phyloP scores from a whole-genome alignment of 2,797 vertebrate genomes.

The Enteromius afrohamiltoni region DNA sequence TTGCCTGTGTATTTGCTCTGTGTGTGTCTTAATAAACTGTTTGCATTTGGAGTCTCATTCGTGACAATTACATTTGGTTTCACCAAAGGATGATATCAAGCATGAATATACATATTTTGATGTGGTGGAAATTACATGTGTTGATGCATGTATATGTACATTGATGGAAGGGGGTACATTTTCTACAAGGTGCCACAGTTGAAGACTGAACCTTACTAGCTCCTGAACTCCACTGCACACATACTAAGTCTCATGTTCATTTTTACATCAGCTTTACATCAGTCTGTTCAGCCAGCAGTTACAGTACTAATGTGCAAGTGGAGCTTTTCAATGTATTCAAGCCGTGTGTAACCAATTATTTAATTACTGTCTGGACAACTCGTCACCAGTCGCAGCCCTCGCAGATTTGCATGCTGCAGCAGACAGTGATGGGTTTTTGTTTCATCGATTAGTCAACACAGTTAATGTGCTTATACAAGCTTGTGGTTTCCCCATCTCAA shows the following conservation, averaged over 20 bases:
- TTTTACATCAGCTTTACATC: conserved; percentile 5
- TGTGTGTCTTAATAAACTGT: too few species aligned
- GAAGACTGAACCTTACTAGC: not conserved
- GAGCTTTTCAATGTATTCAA: conserved; percentile 20
- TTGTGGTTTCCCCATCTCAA: not conserved
- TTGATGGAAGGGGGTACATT: not conserved
- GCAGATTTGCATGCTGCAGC: conserved; percentile 40
- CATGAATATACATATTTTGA: not conserved
- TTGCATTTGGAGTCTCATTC: too few species aligned
- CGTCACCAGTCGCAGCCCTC: conserved; percentile 50
- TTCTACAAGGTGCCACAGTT: not conserved
- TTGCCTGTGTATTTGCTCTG: too few species aligned
- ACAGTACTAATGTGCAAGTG: conserved; percentile 60
- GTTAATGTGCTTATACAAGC: conserved; percentile 69
- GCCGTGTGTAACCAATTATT: conserved; percentile 73
- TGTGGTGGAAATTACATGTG: not conserved
- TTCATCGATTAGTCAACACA: conserved; percentile 81
- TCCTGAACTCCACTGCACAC: not conserved
- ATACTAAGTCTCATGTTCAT: not conserved
- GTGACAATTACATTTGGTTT: too few species aligned
- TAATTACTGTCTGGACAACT: conserved; percentile 72
- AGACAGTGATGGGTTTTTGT: conserved; percentile 57
- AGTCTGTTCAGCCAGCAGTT: conserved; percentile 58
- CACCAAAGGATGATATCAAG: not conserved
- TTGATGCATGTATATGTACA: not conserved